Evolutionary conservation across 2,113 vertebrate genomes (phyloP).

Genomic region (Verasper variegatus): DNA sequence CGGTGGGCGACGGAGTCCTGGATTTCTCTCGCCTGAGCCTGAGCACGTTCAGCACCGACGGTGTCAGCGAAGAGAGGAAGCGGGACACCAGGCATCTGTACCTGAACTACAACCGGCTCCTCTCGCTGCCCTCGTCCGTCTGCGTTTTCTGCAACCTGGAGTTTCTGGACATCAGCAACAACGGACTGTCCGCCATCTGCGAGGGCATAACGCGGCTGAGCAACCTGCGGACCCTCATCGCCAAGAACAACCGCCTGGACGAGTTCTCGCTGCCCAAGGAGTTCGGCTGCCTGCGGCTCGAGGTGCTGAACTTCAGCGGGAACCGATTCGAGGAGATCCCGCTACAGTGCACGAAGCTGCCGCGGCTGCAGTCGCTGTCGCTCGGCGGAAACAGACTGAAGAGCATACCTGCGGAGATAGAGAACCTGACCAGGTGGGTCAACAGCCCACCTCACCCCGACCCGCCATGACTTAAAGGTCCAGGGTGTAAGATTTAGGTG

Average conservation of each 20-base stretch:
- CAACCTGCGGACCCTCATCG: slow-evolving; percentile 88
- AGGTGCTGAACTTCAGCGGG: slow-evolving; percentile 94
- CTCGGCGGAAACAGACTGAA: slow-evolving; percentile 95
- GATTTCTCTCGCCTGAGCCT: slow-evolving; percentile 84
- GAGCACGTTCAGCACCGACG: slow-evolving; percentile 73
- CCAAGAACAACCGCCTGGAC: slow-evolving; percentile 95
- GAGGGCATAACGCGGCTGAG: slow-evolving; percentile 84
- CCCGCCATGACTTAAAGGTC: too few relatives aligned
- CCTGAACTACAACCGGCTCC: slow-evolving; percentile 86
- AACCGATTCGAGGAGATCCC: slow-evolving; percentile 93
- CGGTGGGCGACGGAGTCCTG: slow-evolving; percentile 77
- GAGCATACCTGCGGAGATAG: slow-evolving; percentile 91
- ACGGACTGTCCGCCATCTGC: slow-evolving; percentile 86
- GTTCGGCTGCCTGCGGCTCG: slow-evolving; percentile 86
- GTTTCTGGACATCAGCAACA: slow-evolving; percentile 93
- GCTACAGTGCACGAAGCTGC: slow-evolving; percentile 85
- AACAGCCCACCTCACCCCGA: background rate
- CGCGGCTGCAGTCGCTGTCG: slow-evolving; percentile 90
- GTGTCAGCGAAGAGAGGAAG: slow-evolving; percentile 78
- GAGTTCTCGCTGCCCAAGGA: slow-evolving; percentile 91
- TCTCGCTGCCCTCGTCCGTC: slow-evolving; percentile 82
- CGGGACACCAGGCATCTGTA: slow-evolving; percentile 85
- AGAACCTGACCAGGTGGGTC: slow-evolving; percentile 88
- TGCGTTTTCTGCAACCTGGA: slow-evolving; percentile 86
- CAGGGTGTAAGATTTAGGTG: too few relatives aligned